These are phyloP conservation scores for Herpetotheres cachinnans DNA, from an alignment of 2,113 vertebrate genomes.

Conservation along the genomic window DNA sequence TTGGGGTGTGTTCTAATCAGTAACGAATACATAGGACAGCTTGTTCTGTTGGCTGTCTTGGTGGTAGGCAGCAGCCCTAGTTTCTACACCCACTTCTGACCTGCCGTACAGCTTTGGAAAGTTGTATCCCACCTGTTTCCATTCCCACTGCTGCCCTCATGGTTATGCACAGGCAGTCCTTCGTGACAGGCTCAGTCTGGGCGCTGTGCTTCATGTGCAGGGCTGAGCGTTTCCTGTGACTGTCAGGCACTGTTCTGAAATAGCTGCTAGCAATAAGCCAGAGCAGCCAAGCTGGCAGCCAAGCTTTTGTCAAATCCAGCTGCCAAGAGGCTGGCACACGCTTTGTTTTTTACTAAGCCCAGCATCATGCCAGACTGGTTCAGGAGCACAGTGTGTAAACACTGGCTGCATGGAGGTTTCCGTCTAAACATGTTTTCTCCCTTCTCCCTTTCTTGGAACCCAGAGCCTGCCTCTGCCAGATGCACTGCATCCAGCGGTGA, in stretches of 20 bases:
- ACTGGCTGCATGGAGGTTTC: neutral
- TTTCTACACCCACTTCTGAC: neutral
- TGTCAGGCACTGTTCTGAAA: neutral
- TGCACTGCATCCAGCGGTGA: fast-evolving
- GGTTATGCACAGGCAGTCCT: fast-evolving
- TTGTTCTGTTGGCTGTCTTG: neutral
- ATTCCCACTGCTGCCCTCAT: fast-evolving
- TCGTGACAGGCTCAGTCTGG: fast-evolving
- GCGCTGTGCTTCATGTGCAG: fast-evolving
- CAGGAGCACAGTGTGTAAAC: neutral
- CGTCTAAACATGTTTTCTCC: neutral
- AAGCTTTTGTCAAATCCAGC: neutral
- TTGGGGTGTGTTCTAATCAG: neutral
- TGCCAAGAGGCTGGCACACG: neutral
- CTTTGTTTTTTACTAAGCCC: neutral
- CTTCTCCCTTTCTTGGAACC: neutral
- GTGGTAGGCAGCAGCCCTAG: neutral
- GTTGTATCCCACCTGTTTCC: fast-evolving
- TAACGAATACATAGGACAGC: fast-evolving
- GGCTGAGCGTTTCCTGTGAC: fast-evolving
- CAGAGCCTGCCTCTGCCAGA: neutral
- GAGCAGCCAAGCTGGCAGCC: neutral
- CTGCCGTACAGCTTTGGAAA: fast-evolving
- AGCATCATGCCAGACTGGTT: neutral
- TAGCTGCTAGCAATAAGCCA: fast-evolving